Evolutionary conservation across 2,113 vertebrate genomes (phyloP).

Genomic region (Sus scrofa): T2T-Sscrofa CM000824.6:188444501-188445000

Average conservation of each 20-base stretch:
- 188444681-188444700: no score
- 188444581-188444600: background rate
- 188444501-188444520: background rate
- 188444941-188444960: background rate
- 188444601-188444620: background rate
- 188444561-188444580: background rate
- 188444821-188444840: background rate
- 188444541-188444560: background rate
- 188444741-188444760: no score
- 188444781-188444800: no score
- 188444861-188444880: background rate
- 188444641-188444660: background rate
- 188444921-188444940: background rate
- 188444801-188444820: no score
- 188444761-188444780: no score
- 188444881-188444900: background rate
- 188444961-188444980: background rate
- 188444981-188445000: background rate
- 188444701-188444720: no score
- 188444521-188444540: background rate
- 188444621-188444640: background rate
- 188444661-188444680: no score
- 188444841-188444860: background rate
- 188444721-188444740: no score
- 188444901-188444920: background rate